phyloP scores from a whole-genome alignment of 2,797 vertebrate species.

The Gymnothorax javanicus region DNA sequence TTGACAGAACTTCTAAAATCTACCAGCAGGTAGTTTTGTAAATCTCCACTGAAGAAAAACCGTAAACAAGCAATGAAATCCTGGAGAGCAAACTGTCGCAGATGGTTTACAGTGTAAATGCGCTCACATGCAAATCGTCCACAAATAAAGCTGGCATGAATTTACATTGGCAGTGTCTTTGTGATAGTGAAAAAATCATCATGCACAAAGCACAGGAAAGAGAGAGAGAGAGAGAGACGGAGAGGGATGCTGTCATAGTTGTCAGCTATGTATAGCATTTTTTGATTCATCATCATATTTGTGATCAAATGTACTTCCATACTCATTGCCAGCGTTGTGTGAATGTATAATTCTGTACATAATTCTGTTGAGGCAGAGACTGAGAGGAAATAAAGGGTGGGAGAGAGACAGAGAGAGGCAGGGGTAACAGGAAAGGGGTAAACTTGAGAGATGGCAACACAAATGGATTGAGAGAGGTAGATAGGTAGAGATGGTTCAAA shows the following conservation, averaged over 20 bases:
- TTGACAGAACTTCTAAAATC: slow-evolving; percentile 36
- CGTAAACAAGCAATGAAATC: slow-evolving; percentile 20
- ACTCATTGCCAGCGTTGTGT: neutral
- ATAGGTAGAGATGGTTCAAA: neutral
- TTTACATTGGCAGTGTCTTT: slow-evolving; percentile 27
- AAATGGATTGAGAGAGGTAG: neutral
- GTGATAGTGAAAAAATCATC: slow-evolving; percentile 20
- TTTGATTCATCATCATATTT: neutral
- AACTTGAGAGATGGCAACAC: neutral
- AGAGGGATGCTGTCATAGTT: neutral
- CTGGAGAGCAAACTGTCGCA: slow-evolving; percentile 16
- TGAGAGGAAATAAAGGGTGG: neutral
- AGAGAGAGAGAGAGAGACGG: neutral
- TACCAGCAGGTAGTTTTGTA: slow-evolving; percentile 35
- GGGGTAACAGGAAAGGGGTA: neutral
- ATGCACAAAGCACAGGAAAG: neutral
- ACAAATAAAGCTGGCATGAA: slow-evolving; percentile 20
- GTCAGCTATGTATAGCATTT: neutral
- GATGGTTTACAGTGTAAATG: slow-evolving; percentile 28
- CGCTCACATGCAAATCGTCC: slow-evolving; percentile 33
- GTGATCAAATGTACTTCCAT: neutral
- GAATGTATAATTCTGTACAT: neutral
- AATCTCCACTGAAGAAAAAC: slow-evolving; percentile 7
- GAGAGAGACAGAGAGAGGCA: neutral
- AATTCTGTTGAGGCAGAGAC: neutral